A percentile compares a stretch with the other conserved stretches of the same genome.
Conservation (phyloP, 2,113 vertebrate genomes). For the Peucedramus taeniatus region DNA sequence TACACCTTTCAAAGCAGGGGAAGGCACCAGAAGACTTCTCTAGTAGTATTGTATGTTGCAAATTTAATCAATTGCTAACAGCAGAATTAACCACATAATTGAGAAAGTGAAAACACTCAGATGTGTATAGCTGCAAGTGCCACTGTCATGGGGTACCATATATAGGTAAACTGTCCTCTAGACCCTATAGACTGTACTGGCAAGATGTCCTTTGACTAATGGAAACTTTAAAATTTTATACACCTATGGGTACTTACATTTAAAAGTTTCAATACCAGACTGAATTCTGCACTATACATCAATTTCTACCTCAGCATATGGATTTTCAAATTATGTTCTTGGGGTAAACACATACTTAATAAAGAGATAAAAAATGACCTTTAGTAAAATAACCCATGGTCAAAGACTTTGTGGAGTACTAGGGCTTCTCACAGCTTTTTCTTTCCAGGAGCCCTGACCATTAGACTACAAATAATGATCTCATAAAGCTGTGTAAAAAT, state of each 20-base stretch:
- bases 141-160: fast-evolving
- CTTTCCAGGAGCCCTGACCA: neutral
- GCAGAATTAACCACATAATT: neutral
- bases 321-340: neutral
- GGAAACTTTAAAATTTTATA: neutral
- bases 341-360: neutral
- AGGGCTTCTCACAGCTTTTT: neutral
- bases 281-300: neutral
- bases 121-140: neutral
- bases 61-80: neutral
- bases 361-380: neutral
- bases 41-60: neutral
- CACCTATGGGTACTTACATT: neutral
- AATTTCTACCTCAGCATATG: neutral
- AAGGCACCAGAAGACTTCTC: neutral
- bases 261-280: neutral
- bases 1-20: neutral
- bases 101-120: neutral
- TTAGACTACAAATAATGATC: neutral
- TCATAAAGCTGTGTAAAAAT: neutral
- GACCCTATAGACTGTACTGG: neutral
- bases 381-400: neutral
- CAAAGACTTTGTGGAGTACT: neutral
- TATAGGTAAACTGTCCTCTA: neutral
- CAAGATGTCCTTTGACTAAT: neutral